A percentile compares a stretch with the other conserved stretches of the same genome.
These are phyloP conservation scores for Leptodactylus fallax DNA, from an alignment of 2,797 vertebrate genomes.

Conservation along the genomic window DNA sequence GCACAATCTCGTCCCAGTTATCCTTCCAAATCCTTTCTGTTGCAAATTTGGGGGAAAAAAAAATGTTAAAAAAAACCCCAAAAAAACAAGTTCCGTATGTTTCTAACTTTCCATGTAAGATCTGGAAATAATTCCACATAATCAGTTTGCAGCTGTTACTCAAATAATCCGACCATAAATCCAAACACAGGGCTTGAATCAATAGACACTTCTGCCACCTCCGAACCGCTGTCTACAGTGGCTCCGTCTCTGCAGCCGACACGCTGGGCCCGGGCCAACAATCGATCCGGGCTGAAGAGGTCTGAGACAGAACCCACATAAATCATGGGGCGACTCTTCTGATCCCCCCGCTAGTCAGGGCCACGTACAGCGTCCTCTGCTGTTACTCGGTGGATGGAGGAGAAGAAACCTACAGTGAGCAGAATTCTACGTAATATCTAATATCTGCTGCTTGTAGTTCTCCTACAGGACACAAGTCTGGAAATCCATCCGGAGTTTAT, in stretches of 20 bases:
- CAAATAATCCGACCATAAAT: slow-evolving; percentile 47
- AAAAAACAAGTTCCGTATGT: not conserved
- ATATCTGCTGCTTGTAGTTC: not conserved
- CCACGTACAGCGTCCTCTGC: not conserved
- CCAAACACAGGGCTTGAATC: slow-evolving; percentile 48
- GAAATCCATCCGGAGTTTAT: no score
- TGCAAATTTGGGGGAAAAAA: not conserved
- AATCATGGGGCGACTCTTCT: slow-evolving; percentile 18
- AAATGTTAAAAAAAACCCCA: not conserved
- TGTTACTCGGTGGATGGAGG: no score
- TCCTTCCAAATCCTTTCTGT: not conserved
- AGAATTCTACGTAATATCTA: not conserved
- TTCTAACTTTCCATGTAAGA: not conserved
- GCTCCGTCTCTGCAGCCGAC: not conserved
- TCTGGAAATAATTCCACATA: slow-evolving; percentile 48
- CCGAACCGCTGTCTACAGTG: not conserved
- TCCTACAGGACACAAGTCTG: no score
- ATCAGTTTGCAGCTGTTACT: slow-evolving; percentile 47
- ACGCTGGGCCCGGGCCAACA: slow-evolving; percentile 14
- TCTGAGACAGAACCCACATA: not conserved
- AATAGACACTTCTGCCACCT: slow-evolving; percentile 42
- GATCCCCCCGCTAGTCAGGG: not conserved
- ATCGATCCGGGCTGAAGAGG: not conserved
- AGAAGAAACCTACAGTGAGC: no score
- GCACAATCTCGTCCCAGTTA: not conserved